Evolutionary conservation across 2,113 vertebrate genomes (phyloP), one percentile per base, ranked within the genome.

Genomic region (Meles meles): DNA sequence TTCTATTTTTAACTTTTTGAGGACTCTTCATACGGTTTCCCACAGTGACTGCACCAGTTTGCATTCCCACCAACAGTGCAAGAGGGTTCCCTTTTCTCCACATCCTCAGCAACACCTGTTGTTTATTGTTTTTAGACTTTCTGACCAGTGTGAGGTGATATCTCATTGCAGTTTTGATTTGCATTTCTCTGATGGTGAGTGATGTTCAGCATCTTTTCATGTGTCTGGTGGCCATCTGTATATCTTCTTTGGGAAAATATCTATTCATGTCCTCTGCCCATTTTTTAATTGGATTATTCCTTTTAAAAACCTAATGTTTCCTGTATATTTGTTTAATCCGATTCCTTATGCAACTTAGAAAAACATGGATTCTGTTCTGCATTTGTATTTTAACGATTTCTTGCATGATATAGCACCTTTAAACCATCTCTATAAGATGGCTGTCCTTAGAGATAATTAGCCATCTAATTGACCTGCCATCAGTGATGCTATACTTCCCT

Each of bases 271-370:
- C 42, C 42, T 44, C 42, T 77, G 74, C 27, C 42, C 74, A 77
- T 47, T 47, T 77, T 76, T 77, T 47, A 77, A 77, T 77, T 77
- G 27, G 27, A 77, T 77, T 77, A 77, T 77, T n/a, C 10, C 31
- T 21, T 79, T 79, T 34, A 74, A 93, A 98, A 98, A 97, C 69
- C 37, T 93, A 97, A 96, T 98, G 95, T 96, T 97, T 97, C 3
- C 82, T 84, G 39, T 91, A 74, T 98, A 95, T 96, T 97, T 98
- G 83, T 93, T 92, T 98, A 97, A 97, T 96, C 77, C 96, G 94
- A 97, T n/a, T 98, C 76, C 82, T 89, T 93, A 49, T 96, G 81
- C 55, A 55, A 71, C 63, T 63, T 96, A 98, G 95, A 90, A 79
- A 91, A 96, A 90, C 90, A 90, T 97, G 2, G 69, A 55, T 88